A percentile compares a stretch with the other conserved stretches of the same genome.
Evolutionary conservation across 2,113 vertebrate genomes (phyloP).

Genomic region (Dipodomys merriami): DNA sequence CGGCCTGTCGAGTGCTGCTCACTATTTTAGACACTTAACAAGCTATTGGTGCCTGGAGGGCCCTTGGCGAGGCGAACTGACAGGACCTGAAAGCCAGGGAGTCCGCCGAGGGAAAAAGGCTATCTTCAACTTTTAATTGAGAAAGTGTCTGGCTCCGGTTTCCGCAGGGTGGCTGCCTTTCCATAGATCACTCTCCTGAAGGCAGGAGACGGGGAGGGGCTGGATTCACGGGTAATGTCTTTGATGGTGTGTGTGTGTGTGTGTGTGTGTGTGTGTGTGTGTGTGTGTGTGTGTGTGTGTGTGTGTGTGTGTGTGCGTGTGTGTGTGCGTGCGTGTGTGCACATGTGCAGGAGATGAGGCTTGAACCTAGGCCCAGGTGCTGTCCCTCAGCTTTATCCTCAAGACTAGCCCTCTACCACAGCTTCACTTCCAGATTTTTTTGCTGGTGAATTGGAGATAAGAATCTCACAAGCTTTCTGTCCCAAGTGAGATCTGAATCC

Average conservation of each 20-base stretch:
- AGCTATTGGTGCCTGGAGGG: neutral
- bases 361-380: no score
- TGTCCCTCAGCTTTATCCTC: no score
- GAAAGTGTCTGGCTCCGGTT: neutral
- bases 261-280: no score
- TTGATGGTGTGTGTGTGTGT: neutral
- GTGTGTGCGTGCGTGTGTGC: no score
- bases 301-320: no score
- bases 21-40: neutral
- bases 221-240: neutral
- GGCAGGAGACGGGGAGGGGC: neutral
- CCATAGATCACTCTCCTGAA: accelerated
- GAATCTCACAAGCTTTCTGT: no score
- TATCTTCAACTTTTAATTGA: neutral
- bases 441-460: no score
- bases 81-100: accelerated
- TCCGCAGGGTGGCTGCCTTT: accelerated
- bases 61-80: neutral
- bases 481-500: no score
- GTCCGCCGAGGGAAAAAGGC: neutral
- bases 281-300: no score
- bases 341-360: no score
- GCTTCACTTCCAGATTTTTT: no score
- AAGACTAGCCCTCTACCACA: no score
- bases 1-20: neutral